Percentiles rank a stretch among this genome's conserved stretches.
phyloP scores from a whole-genome alignment of 2,888 invertebrate species.

The Stictocephala bisonia region DNA sequence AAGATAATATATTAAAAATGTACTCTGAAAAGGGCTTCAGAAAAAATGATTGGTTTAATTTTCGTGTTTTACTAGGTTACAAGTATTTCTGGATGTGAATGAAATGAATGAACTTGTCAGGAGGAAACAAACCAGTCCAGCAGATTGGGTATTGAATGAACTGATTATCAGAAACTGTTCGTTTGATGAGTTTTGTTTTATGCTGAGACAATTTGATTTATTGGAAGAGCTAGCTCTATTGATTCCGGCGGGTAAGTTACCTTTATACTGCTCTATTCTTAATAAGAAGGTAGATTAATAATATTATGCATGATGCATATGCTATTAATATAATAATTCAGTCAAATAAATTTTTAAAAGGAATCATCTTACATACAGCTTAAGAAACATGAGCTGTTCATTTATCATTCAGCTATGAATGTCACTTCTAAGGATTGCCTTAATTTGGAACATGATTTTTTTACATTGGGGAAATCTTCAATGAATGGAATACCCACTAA shows the following conservation, averaged over 20 bases:
- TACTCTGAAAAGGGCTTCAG: too few relatives aligned
- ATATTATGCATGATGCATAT: too few relatives aligned
- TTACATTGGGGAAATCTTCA: too few relatives aligned
- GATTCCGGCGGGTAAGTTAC: constrained; percentile 52
- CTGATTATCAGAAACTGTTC: constrained; percentile 52
- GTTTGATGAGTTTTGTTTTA: constrained; percentile 50
- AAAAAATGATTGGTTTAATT: not conserved
- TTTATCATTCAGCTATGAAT: too few relatives aligned
- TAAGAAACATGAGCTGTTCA: too few relatives aligned
- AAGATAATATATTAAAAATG: too few relatives aligned
- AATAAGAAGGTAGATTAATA: constrained; percentile 3
- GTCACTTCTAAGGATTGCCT: too few relatives aligned
- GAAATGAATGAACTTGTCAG: constrained; percentile 11
- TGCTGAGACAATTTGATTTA: constrained; percentile 53
- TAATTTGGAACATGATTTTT: too few relatives aligned
- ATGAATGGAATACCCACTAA: too few relatives aligned
- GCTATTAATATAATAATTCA: too few relatives aligned
- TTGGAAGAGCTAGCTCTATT: constrained; percentile 55
- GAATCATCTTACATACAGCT: too few relatives aligned
- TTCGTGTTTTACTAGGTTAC: constrained; percentile 33
- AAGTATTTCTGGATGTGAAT: constrained; percentile 34
- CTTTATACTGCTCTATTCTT: constrained; percentile 45
- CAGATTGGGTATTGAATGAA: constrained; percentile 52
- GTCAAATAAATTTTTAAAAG: too few relatives aligned
- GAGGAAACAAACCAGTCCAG: constrained; percentile 45